Base-by-base conservation (phyloP, 30 jellyfish, hydroid and myxozoan genomes). In the Pelagia noctiluca region DNA sequence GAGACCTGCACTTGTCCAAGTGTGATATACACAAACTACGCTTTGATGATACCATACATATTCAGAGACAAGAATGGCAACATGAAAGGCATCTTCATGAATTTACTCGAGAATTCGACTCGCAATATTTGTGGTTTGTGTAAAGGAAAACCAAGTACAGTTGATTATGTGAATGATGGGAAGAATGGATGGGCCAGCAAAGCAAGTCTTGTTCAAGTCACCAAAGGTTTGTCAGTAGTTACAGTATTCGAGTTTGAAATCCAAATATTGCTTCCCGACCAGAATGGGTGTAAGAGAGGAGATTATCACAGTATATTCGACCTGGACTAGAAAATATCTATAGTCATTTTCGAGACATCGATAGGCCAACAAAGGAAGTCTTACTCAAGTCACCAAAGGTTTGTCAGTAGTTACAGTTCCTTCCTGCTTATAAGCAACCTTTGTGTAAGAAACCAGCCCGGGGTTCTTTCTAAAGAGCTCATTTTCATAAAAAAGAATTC, bases 1-100 rank as follows among this genome's bases (percentile, higher is more conserved):
- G 97, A 35, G 16, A 87, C 98, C 5, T 93, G 98, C 75, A n/a
- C 90, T 37, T 93, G 98, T 85, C 98, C 98, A 47, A 85, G 35
- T 1, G 54, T 36, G 1, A 86, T 93, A 12, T 69, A 83, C 70
- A 93, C 96, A 24, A 93, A 82, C 75, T 93, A 63, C 50, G 80
- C 90, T 16, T 37, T 54, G 4, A 19, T 50, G 11, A 63, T 24
- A 2, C 96, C 96, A 3, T 88, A 88, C 35, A 71, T 69, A 31
- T 88, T 67, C 46, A 86, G 96, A 30, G 92, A 72, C 25, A 34
- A 35, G 18, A 42, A 71, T 0, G 91, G 88, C 1, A 65, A 78
- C 62, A 70, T 88, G 89, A 61, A 36, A 47, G 96, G 96, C 12
- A 60, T 88, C 1, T 88, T 88, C 50, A 57, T n/a, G 26, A 48